These are phyloP conservation scores for Callyntrura guangdongensis DNA, from an alignment of 2,888 invertebrate genomes.

Conservation along the genomic window DNA sequence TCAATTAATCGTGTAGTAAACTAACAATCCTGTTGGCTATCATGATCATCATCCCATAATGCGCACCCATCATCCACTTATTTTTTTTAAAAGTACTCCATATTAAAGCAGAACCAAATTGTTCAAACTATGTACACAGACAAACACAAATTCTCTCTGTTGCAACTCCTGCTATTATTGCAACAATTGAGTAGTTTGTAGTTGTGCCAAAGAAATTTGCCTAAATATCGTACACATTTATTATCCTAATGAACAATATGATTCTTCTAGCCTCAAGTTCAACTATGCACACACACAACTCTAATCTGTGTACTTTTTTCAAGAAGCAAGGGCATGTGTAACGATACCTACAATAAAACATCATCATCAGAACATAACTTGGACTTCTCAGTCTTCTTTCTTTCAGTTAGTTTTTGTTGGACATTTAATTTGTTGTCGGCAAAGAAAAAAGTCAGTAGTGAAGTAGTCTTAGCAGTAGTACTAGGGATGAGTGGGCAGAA, in stretches of 20 bases:
- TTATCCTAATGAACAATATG: constrained; percentile 8
- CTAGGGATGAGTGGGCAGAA: constrained; percentile 44
- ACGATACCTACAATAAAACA: constrained; percentile 17
- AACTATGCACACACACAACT: constrained; percentile 8
- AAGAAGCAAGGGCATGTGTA: constrained; percentile 34
- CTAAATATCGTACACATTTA: too few relatives aligned
- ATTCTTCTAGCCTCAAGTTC: constrained; percentile 33
- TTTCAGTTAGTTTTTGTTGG: constrained; percentile 22
- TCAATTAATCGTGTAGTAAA: constrained; percentile 40
- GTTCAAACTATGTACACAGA: too few relatives aligned
- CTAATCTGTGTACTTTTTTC: constrained; percentile 21
- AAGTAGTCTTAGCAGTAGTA: not conserved
- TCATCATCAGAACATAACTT: not conserved
- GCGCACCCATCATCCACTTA: not conserved
- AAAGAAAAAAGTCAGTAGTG: constrained; percentile 25
- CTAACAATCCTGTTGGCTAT: not conserved
- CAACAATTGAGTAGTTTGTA: not conserved
- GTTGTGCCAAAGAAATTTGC: too few relatives aligned
- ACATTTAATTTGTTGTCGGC: constrained; percentile 52
- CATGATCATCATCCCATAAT: not conserved
- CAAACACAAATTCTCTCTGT: not conserved
- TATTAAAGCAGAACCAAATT: too few relatives aligned
- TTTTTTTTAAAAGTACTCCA: not conserved
- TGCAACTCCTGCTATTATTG: not conserved
- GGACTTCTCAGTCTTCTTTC: not conserved